Evolutionary conservation across 2,797 vertebrate species (phyloP), one percentile per base, ranked within the genome.

Genomic region (Synanceia verrucosa): DNA sequence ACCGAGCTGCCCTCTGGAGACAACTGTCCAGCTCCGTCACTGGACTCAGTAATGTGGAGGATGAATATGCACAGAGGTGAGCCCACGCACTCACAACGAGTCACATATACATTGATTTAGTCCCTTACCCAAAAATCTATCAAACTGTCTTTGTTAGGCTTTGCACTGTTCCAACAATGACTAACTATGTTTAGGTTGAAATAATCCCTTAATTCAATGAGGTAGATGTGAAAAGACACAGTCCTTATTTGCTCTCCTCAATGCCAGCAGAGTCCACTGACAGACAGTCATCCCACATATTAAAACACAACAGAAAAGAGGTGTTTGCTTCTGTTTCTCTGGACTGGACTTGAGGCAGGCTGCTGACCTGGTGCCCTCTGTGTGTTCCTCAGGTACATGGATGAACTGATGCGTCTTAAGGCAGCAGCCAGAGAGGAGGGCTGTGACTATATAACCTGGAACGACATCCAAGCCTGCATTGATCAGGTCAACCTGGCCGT

Each of bases 381-480:
- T 44, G 26, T 43, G 33, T 14, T 34, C 23, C 67, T 46, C 92
- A 99, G 98, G 79, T 99, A 99, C n/a, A 88, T 98, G 0, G 98
- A 99, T 37, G 97, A 97, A 56, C 81, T 99, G 91, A 91, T 97
- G 92, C 96, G 94, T 60, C 87, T 98, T 21, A 98, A 97, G 88
- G 91, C 93, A 6, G 94, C 94, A 43, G 93, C 91, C 2, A 90
- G 77, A 39, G 94, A 93, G 29, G 92, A 96, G 31, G 95, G 95
- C 31, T 89, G 72, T 9, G 94, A 96, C 29, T 99, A 95, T 57
- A 90, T 99, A 67, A 97, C 97, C 0, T 99, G 98, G 98, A 99
- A 99, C 21, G 98, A 99, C 91, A 99, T 99, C 74, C 98, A 99
- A 19, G 96, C 96, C 0, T 96, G 94, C 14, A 87, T 99, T 64